Percentiles rank a stretch among this genome's conserved stretches.
Conservation (phyloP, 2,113 vertebrate species). For the Bufo bufo region DNA sequence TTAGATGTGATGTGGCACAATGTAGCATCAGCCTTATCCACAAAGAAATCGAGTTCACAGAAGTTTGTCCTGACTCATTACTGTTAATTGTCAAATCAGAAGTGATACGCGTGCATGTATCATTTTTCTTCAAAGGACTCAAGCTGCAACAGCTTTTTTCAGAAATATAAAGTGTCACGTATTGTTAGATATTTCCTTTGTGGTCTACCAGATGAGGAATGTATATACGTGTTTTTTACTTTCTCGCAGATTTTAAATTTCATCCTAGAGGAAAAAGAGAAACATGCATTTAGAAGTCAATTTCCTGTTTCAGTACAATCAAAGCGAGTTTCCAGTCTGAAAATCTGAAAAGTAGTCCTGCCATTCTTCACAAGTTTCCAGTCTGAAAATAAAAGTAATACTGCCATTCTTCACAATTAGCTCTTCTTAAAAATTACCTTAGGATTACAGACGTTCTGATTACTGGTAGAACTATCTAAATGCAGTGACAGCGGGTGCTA, state of each 20-base stretch:
- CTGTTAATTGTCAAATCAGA: neutral
- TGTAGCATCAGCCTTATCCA: neutral
- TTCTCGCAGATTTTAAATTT: neutral
- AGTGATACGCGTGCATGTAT: neutral
- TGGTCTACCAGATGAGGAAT: neutral
- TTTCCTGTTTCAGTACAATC: neutral
- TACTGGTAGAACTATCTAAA: neutral
- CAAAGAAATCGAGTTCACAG: neutral
- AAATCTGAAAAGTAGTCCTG: too few relatives aligned
- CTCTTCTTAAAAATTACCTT: neutral
- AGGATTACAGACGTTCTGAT: neutral
- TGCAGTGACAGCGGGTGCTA: neutral
- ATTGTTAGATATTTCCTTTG: neutral
- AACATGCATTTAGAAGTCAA: neutral
- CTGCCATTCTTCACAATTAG: neutral
- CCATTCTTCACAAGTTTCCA: too few relatives aligned
- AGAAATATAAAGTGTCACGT: neutral
- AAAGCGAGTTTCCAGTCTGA: too few relatives aligned
- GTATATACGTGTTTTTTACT: neutral
- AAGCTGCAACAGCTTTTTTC: neutral
- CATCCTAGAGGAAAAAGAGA: neutral
- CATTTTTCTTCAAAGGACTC: neutral
- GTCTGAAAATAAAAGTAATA: too few relatives aligned
- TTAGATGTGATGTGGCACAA: too few relatives aligned
- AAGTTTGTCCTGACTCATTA: neutral